Percentiles rank a stretch among this genome's conserved stretches.
Evolutionary conservation across 2,113 vertebrate species (phyloP).

Genomic region (Nibea albiflora): DNA sequence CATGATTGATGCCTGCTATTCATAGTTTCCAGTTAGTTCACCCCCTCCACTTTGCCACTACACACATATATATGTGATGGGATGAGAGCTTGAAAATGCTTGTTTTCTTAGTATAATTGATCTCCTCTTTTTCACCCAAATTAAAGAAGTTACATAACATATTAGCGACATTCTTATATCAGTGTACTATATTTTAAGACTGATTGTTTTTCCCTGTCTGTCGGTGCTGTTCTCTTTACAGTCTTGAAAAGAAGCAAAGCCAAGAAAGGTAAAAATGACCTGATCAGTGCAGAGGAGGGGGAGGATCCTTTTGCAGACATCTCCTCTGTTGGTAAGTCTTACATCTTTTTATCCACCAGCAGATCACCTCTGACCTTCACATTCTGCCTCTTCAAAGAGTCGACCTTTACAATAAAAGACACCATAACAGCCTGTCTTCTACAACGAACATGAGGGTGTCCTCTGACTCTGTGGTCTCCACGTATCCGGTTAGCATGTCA

Average conservation of each 20-base stretch:
- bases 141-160: neutral
- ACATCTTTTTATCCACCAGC: constrained; percentile 16
- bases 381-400: constrained; percentile 18
- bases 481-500: constrained; percentile 33
- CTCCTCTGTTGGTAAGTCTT: constrained; percentile 92
- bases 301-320: constrained; percentile 94
- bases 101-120: neutral
- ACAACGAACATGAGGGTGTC: neutral
- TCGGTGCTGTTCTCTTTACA: constrained; percentile 65
- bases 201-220: neutral
- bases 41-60: neutral
- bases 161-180: neutral
- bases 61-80: neutral
- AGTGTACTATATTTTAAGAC: neutral
- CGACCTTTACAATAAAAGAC: constrained; percentile 54
- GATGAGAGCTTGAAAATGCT: neutral
- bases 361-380: constrained; percentile 43
- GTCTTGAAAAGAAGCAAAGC: constrained; percentile 93
- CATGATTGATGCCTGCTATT: constrained; percentile 60
- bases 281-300: constrained; percentile 94
- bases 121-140: neutral
- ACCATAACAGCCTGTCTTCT: constrained; percentile 28
- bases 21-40: constrained; percentile 60
- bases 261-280: constrained; percentile 94
- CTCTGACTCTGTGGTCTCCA: constrained; percentile 6